Percentiles rank a stretch among this genome's conserved stretches.
These are phyloP conservation scores for Enteromius afrohamiltoni DNA, from an alignment of 2,797 vertebrate species.

Conservation along the genomic window DNA sequence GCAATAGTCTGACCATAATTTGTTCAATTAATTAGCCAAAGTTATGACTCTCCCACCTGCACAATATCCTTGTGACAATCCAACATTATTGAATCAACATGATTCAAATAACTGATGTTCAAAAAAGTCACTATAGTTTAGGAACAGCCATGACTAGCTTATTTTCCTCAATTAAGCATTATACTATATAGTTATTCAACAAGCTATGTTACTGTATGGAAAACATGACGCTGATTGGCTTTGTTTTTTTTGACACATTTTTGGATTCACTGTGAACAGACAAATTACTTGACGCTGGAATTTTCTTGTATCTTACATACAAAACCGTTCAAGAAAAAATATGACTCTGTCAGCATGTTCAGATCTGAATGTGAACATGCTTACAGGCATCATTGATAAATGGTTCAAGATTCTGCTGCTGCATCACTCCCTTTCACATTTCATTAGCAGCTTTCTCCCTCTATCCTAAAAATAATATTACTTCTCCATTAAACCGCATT, in stretches of 20 bases:
- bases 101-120: background rate
- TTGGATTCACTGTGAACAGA: background rate
- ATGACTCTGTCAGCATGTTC: conserved; percentile 1
- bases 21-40: background rate
- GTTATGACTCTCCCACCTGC: background rate
- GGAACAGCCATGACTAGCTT: background rate
- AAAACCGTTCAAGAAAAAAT: background rate
- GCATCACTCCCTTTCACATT: background rate
- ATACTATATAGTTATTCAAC: background rate
- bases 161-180: background rate
- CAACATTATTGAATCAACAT: background rate
- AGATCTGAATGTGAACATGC: conserved; percentile 1
- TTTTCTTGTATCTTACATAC: background rate
- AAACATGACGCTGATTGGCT: background rate
- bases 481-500: background rate
- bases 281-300: background rate
- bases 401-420: background rate
- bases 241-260: background rate
- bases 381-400: background rate
- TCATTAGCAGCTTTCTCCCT: background rate
- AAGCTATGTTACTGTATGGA: background rate
- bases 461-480: background rate
- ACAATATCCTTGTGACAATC: background rate
- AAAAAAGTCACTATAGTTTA: background rate
- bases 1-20: background rate